Evolutionary conservation across 2,888 invertebrate species (phyloP).

Genomic region (Catocala fraxini): DNA sequence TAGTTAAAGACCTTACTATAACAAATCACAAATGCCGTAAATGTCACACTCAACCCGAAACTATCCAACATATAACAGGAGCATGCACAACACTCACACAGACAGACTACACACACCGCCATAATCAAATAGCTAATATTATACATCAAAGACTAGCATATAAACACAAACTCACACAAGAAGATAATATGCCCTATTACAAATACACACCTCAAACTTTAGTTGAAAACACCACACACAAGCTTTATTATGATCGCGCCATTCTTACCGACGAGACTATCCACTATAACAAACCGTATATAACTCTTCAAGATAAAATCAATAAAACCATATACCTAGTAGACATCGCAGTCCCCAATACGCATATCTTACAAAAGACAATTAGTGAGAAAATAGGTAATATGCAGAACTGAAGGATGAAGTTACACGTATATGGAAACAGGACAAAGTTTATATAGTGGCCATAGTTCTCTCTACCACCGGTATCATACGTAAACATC

Average conservation of each 20-base stretch:
- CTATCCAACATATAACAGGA: conserved; percentile 24
- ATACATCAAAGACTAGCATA: conserved; percentile 4
- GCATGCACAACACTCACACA: conserved; percentile 15
- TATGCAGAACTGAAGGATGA: background rate
- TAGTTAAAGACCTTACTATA: background rate
- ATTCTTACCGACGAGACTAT: too few species aligned
- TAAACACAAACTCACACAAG: background rate
- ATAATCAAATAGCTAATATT: conserved; percentile 2
- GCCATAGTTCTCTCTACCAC: background rate
- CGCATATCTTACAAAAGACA: too few species aligned
- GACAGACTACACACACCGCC: conserved; percentile 19
- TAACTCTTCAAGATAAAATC: too few species aligned
- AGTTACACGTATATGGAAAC: background rate
- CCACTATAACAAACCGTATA: too few species aligned
- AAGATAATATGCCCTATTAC: background rate
- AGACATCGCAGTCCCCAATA: too few species aligned
- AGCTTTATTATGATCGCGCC: background rate
- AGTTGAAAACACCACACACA: background rate
- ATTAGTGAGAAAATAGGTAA: too few species aligned
- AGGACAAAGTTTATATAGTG: background rate
- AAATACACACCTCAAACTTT: background rate
- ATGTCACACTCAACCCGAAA: conserved; percentile 5
- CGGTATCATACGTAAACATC: background rate
- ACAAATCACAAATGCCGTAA: background rate
- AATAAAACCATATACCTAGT: too few species aligned